Percentiles rank a stretch among this genome's conserved stretches.
Evolutionary conservation across 2,797 vertebrate genomes (phyloP).

Genomic region (Tamandua tetradactyla): DNA sequence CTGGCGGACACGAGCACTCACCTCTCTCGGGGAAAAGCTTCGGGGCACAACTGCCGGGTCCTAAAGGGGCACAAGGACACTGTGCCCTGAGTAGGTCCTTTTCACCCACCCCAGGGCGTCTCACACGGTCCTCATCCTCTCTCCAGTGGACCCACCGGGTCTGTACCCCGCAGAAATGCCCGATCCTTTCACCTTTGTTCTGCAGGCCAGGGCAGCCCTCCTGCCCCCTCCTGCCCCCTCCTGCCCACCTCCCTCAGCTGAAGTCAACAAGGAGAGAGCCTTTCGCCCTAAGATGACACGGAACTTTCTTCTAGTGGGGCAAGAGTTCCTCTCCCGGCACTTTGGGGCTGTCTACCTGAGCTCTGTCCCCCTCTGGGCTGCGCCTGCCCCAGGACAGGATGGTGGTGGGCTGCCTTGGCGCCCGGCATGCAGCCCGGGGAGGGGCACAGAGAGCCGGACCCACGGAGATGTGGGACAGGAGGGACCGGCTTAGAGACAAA

Average conservation of each 20-base stretch:
- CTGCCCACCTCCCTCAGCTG: neutral
- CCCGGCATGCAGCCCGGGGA: neutral
- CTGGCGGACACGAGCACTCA: rapidly evolving
- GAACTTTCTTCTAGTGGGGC: neutral
- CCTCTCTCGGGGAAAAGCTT: neutral
- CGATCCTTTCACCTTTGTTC: neutral
- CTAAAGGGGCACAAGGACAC: neutral
- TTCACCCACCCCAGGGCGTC: neutral
- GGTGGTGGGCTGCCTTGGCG: neutral
- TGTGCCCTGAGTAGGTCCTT: neutral
- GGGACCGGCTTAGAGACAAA: neutral
- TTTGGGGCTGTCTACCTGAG: neutral
- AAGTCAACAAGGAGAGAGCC: neutral
- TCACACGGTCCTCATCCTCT: no score
- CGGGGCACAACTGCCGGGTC: neutral
- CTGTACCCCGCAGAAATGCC: neutral
- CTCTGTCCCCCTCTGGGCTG: neutral
- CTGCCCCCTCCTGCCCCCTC: neutral
- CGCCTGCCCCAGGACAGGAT: neutral
- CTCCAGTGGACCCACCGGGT: neutral
- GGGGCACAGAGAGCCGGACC: neutral
- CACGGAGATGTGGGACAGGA: neutral
- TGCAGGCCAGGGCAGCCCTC: neutral
- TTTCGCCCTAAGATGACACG: neutral
- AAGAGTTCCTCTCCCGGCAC: neutral